Conservation (phyloP, 92 coral and sea anemone species). For the Porites divaricata region DNA sequence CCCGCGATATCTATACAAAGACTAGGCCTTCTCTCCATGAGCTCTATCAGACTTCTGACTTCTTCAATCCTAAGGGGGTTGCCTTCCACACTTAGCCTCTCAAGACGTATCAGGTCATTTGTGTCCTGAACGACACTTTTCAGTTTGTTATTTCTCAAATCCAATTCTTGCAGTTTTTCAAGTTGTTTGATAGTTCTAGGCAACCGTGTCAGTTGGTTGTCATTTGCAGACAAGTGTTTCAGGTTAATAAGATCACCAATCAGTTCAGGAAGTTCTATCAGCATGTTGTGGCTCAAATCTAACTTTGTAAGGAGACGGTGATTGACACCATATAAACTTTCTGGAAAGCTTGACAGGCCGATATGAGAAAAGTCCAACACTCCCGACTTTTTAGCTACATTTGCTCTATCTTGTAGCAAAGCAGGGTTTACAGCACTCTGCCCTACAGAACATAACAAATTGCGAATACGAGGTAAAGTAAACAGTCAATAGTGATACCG, state of each 20-base stretch:
- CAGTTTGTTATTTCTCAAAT: constrained; percentile 2
- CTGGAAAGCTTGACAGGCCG: too few species aligned
- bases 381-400: too few species aligned
- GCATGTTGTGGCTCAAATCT: neutral
- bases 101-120: neutral
- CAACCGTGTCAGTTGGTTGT: neutral
- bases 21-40: neutral
- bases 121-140: neutral
- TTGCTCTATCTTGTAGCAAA: too few species aligned
- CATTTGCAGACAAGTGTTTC: neutral
- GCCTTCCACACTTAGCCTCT: neutral
- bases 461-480: too few species aligned
- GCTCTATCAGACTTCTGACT: neutral
- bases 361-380: too few species aligned
- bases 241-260: neutral
- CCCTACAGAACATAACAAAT: too few species aligned
- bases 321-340: too few species aligned
- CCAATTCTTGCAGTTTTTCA: neutral
- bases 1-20: neutral
- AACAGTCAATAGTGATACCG: fast-evolving
- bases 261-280: neutral
- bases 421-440: too few species aligned
- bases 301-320: neutral
- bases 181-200: constrained; percentile 2
- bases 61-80: neutral